Conservation (phyloP, 1,140 invertebrate genomes). For the Ptiloglossa arizonensis region DNA sequence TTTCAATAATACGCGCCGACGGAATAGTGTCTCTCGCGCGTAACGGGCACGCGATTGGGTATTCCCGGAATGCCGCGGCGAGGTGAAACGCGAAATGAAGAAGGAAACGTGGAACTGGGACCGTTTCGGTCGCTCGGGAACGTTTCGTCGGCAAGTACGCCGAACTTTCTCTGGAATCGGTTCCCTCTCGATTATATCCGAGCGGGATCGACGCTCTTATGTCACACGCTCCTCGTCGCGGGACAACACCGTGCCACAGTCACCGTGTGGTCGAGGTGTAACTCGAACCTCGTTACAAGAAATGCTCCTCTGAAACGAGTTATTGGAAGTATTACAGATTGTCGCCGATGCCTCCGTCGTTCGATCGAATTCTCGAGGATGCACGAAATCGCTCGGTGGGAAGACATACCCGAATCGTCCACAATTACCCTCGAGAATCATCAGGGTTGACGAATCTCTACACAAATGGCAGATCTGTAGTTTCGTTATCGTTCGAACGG, state of each 20-base stretch:
- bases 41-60: slow-evolving; percentile 39
- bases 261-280: slow-evolving; percentile 52
- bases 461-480: too few relatives aligned
- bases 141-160: neutral
- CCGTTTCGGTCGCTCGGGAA: too few relatives aligned
- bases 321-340: slow-evolving; percentile 47
- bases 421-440: too few relatives aligned
- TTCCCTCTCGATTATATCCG: slow-evolving; percentile 43
- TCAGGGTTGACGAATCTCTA: too few relatives aligned
- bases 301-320: slow-evolving; percentile 48
- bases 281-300: slow-evolving; percentile 59
- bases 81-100: neutral
- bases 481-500: too few relatives aligned
- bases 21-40: slow-evolving; percentile 15
- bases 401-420: too few relatives aligned
- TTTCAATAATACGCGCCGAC: slow-evolving; percentile 26
- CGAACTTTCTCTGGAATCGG: slow-evolving; percentile 26
- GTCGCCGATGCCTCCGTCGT: neutral
- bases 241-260: slow-evolving; percentile 13
- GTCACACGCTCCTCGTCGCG: slow-evolving; percentile 43
- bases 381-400: slow-evolving; percentile 6
- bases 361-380: slow-evolving; percentile 25
- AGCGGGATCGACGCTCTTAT: slow-evolving; percentile 38
- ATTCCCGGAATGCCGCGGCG: slow-evolving; percentile 15
- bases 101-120: too few relatives aligned